Conservation (phyloP, 2,113 vertebrate species). For the Hippopotamus amphibius region DNA sequence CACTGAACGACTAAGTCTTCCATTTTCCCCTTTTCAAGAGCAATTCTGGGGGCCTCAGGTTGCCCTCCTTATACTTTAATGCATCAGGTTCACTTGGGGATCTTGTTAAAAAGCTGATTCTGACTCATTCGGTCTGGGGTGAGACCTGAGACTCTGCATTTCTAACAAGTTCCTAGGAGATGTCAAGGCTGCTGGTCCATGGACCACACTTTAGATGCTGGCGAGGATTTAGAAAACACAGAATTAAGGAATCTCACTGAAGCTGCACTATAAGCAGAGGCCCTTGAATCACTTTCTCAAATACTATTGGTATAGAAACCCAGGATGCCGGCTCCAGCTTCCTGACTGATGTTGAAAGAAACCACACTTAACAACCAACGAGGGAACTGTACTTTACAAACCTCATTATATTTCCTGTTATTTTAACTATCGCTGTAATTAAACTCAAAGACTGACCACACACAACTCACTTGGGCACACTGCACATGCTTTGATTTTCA, state of each 20-base stretch:
- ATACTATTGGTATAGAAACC: not conserved
- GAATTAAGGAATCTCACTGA: not conserved
- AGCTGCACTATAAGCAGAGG: not conserved
- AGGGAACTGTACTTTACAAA: constrained; percentile 28
- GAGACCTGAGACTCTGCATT: not conserved
- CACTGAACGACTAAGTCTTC: not conserved
- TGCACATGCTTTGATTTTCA: constrained; percentile 73
- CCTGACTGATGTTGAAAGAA: not conserved
- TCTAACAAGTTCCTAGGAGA: not conserved
- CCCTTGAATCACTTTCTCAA: not conserved
- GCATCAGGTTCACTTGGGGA: not conserved
- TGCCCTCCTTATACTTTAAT: not conserved
- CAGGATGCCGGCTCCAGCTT: not conserved
- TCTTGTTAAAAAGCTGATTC: not conserved
- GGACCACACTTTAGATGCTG: not conserved
- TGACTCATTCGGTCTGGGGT: no score
- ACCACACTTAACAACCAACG: not conserved
- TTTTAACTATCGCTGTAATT: constrained; percentile 73
- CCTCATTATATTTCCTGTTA: constrained; percentile 65
- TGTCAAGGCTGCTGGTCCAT: no score
- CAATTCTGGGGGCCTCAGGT: no score
- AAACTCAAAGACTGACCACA: constrained; percentile 74
- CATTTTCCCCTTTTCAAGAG: not conserved
- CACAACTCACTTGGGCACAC: constrained; percentile 36
- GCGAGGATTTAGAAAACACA: not conserved